phyloP scores from a whole-genome alignment of 2,888 invertebrate genomes.

The Choristoneura rosaceana region DNA sequence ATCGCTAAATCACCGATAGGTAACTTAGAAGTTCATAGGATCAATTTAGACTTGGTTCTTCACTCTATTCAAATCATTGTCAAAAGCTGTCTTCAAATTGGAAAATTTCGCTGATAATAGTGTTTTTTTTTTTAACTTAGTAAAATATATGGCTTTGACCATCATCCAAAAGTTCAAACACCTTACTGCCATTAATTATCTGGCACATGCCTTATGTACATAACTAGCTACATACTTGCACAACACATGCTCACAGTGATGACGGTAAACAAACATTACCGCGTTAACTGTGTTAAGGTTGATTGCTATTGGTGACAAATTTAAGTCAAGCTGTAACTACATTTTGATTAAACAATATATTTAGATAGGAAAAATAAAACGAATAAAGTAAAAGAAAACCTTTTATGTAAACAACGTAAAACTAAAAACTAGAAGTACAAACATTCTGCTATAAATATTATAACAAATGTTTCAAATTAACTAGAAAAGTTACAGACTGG shows the following conservation, averaged over 20 bases:
- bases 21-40: background rate
- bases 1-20: background rate
- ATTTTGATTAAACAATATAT: background rate
- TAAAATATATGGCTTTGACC: background rate
- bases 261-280: conserved; percentile 22
- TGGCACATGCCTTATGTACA: background rate
- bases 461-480: conserved; percentile 63
- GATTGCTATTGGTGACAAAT: background rate
- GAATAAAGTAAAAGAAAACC: conserved; percentile 24
- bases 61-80: background rate
- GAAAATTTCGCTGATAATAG: background rate
- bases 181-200: background rate
- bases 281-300: conserved; percentile 19
- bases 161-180: background rate
- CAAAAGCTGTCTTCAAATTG: conserved; percentile 6
- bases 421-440: conserved; percentile 49
- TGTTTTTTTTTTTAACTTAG: background rate
- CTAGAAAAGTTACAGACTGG: conserved; percentile 44
- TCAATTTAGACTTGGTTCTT: conserved; percentile 9
- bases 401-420: conserved; percentile 48
- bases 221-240: background rate
- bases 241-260: conserved; percentile 4
- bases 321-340: background rate
- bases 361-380: conserved; percentile 8
- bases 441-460: conserved; percentile 77